These are phyloP conservation scores for Lasioglossum malachurum DNA, from an alignment of 2,888 invertebrate species.

Conservation along the genomic window DNA sequence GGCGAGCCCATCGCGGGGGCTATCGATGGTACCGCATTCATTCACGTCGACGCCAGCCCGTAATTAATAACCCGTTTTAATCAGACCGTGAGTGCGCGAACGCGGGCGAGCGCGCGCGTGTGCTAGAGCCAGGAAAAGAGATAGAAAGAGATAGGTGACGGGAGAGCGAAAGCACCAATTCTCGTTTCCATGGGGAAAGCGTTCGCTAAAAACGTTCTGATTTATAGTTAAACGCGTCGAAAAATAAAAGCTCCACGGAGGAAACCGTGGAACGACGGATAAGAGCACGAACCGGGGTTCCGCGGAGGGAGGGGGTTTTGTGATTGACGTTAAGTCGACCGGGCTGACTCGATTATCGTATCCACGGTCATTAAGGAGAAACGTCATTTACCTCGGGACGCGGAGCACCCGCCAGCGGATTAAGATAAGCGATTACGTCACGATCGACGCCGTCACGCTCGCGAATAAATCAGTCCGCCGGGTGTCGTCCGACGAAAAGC, in stretches of 20 bases:
- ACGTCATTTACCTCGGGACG: conserved; percentile 56
- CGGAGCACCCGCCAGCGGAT: conserved; percentile 61
- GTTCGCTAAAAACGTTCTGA: conserved; percentile 77
- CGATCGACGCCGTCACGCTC: conserved; percentile 52
- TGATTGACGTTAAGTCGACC: conserved; percentile 79
- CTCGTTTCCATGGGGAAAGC: conserved; percentile 67
- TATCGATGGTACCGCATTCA: conserved; percentile 69
- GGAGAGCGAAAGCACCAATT: not conserved
- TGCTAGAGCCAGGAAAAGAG: not conserved
- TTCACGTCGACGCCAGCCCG: conserved; percentile 72
- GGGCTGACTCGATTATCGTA: conserved; percentile 78
- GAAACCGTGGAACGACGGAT: conserved; percentile 36
- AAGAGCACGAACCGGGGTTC: not conserved
- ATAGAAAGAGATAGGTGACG: not conserved
- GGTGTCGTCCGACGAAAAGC: conserved; percentile 51
- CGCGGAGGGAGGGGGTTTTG: conserved; percentile 35
- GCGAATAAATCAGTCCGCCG: conserved; percentile 61
- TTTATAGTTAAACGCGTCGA: conserved; percentile 75
- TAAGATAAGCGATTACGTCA: conserved; percentile 73
- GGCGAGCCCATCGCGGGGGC: conserved; percentile 11
- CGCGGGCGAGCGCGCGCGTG: conserved; percentile 59
- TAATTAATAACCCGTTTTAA: conserved; percentile 83
- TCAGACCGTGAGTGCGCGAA: conserved; percentile 75
- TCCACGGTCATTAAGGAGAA: conserved; percentile 75
- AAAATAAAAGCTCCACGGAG: conserved; percentile 64